Evolutionary conservation across 2,797 vertebrate genomes (phyloP), one percentile per base, ranked within the genome.

Genomic region (Melanotaenia maccullochi): DNA sequence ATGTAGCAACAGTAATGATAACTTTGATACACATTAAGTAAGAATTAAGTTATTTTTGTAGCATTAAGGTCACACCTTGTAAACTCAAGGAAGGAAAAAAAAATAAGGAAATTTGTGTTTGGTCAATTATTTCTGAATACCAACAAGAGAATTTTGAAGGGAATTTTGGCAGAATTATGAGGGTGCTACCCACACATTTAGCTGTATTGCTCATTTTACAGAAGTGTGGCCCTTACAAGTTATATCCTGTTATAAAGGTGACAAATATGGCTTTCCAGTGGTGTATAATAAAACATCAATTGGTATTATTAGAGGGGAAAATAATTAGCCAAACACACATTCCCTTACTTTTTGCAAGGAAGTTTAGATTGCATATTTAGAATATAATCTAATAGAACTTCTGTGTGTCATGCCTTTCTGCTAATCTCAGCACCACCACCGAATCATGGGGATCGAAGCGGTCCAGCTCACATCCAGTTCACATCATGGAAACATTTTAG

Each of bases 401-500:
- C 20, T n/a, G 13, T 28, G 13, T 44, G 9, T 65, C 9, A 9
- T 13, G 4, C n/a, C 20, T 52, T 71, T 78, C 47, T 81, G 1
- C 60, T 47, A 62, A 59, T 69, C 18, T 51, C 58, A 61, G 40
- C 73, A 84, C 87, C 68, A 82, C 74, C 42, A 77, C 83, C 90
- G 67, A 80, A 95, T 86, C 33, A 99, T 99, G 97, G 95, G 93
- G 79, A 92, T 92, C 83, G 85, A 90, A 56, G 83, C 90, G 0
- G 93, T 98, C 20, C 89, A 97, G 68, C 93, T 99, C 75, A 93
- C 95, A 51, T 97, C 97, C 35, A 94, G 93, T 67, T 94, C 91
- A 1, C 95, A 97, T 13, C 96, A 95, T 0, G 81, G 95, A 56
- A 95, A 95, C 92, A 85, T 98, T 12, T 90, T 99, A 76, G 89